Base-by-base conservation (phyloP, 2,888 invertebrate genomes). In the Habroteleia sp. region DNA sequence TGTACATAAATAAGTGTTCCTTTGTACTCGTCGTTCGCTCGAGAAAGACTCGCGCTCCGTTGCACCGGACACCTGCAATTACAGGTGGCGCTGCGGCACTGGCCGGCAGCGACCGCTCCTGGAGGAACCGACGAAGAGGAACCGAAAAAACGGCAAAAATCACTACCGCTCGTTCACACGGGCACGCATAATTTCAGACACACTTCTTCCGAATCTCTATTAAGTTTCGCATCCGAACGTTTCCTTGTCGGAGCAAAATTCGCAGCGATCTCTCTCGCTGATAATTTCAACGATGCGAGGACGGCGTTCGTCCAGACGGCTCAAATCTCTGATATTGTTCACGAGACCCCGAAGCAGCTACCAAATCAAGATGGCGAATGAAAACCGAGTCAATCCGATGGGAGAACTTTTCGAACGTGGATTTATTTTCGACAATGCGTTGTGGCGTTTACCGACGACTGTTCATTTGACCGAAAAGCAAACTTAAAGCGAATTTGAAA, bases 91-190 rank as follows among this genome's bases (percentile, higher is more conserved):
- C n/a, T n/a, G n/a, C n/a, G n/a, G n/a, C n/a, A n/a, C n/a, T n/a
- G n/a, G n/a, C n/a, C n/a, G n/a, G n/a, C n/a, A n/a, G n/a, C n/a
- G n/a, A n/a, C n/a, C n/a, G n/a, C n/a, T n/a, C n/a, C n/a, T n/a
- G n/a, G n/a, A n/a, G n/a, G n/a, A n/a, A n/a, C n/a, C n/a, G n/a
- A n/a, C n/a, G n/a, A n/a, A n/a, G n/a, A n/a, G n/a, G n/a, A n/a
- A n/a, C 20, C 20, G 11, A 25, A 66, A 56, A 39, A 66, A 85
- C 83, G 86, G 86, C 85, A 87, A 85, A 85, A 85, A 86, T 86
- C 85, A 80, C 82, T 82, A 82, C 7, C 79, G 76, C 79, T 68
- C 82, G 74, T 37, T 66, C 62, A 77, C 71, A 81, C 79, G 78
- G 77, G 75, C 75, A 74, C 77, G 81, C 80, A 81, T 81, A 74